A percentile compares a stretch with the other conserved stretches of the same genome.
Evolutionary conservation across 2,113 vertebrate genomes (phyloP).

Genomic region (Poecile atricapillus): DNA sequence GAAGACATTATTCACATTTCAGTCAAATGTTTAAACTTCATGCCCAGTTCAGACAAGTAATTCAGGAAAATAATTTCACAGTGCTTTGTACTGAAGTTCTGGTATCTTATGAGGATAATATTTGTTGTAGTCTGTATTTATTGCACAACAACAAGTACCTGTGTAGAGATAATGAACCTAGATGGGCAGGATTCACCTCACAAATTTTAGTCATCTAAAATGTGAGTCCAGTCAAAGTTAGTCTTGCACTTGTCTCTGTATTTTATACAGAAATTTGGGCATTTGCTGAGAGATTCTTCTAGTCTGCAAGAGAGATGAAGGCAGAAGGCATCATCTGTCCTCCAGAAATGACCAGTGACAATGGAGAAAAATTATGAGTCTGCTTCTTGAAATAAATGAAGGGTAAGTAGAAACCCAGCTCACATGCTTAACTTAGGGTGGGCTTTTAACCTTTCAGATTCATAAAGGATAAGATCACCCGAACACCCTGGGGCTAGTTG

Average conservation of each 20-base stretch:
- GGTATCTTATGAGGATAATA: background rate
- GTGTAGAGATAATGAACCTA: accelerated
- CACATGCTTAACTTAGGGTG: background rate
- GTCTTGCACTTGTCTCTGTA: background rate
- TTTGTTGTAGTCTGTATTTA: background rate
- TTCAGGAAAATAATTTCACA: background rate
- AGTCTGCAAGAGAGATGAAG: background rate
- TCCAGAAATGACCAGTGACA: background rate
- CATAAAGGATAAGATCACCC: background rate
- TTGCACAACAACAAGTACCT: background rate
- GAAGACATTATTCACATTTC: background rate
- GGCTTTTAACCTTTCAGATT: background rate
- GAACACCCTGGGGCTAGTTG: background rate
- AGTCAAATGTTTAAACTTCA: background rate
- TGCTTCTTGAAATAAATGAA: background rate
- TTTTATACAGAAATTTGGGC: background rate
- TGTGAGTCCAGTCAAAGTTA: background rate
- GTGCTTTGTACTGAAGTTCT: background rate
- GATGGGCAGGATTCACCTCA: background rate
- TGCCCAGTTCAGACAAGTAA: background rate
- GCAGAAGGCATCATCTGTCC: background rate
- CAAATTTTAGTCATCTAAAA: background rate
- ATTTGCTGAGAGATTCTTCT: background rate
- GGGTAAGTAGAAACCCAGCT: background rate
- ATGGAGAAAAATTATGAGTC: background rate